These are phyloP conservation scores for Schizothorax lantsangensis DNA, from an alignment of 2,797 vertebrate genomes.

Conservation along the genomic window DNA sequence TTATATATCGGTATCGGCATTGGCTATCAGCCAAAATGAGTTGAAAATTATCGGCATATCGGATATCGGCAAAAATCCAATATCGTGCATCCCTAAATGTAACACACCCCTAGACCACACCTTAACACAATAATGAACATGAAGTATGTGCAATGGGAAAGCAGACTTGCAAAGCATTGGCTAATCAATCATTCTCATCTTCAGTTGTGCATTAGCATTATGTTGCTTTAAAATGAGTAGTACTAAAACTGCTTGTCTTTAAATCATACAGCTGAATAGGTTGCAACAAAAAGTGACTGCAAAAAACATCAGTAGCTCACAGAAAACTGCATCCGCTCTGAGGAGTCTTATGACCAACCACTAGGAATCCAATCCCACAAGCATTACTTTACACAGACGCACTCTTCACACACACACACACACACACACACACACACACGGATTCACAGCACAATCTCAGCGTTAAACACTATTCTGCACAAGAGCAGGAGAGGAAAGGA, in stretches of 20 bases:
- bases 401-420: not conserved
- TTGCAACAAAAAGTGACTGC: conserved; percentile 8
- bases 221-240: not conserved
- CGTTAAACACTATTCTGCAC: not conserved
- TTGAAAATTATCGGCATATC: too few species aligned
- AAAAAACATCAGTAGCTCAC: not conserved
- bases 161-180: too few species aligned
- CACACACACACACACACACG: not conserved
- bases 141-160: not conserved
- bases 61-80: too few species aligned
- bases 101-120: not conserved
- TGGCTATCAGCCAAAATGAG: too few species aligned
- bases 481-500: not conserved
- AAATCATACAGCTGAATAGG: not conserved
- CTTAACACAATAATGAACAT: not conserved
- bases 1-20: too few species aligned
- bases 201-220: not conserved
- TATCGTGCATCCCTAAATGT: not conserved
- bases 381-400: not conserved
- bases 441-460: not conserved
- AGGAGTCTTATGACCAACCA: conserved; percentile 29
- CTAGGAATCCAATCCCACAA: conserved; percentile 5
- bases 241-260: not conserved
- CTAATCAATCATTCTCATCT: not conserved
- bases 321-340: conserved; percentile 15